Percentiles rank a stretch among this genome's conserved stretches.
Conservation (phyloP, 2,113 vertebrate genomes). For the Phylloscopus whistleri region DNA sequence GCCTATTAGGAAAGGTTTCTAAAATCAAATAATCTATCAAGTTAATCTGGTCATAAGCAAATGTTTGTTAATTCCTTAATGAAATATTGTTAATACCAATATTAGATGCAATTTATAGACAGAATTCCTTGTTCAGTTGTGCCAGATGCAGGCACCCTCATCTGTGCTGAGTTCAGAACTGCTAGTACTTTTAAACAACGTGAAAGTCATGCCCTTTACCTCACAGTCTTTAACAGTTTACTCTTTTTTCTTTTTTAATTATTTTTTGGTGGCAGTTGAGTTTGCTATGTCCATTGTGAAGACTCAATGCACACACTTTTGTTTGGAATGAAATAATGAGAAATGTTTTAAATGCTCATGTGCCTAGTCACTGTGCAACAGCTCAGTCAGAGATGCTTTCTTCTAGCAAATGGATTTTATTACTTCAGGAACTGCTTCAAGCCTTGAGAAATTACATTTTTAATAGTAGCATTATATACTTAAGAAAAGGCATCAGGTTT, state of each 20-base stretch:
- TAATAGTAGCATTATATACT: not conserved
- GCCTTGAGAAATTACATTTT: not conserved
- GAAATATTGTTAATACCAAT: not conserved
- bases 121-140: not conserved
- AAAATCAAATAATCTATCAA: not conserved
- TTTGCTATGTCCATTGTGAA: not conserved
- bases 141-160: not conserved
- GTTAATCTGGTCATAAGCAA: not conserved
- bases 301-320: not conserved
- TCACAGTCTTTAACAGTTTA: not conserved
- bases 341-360: not conserved
- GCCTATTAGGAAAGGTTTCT: not conserved
- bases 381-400: not conserved
- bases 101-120: not conserved
- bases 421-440: not conserved
- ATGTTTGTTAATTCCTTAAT: not conserved
- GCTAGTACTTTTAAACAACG: not conserved
- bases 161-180: not conserved
- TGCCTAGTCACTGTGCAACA: not conserved
- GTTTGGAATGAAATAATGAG: not conserved
- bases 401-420: not conserved
- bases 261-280: not conserved
- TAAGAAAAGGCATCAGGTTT: not conserved
- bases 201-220: not conserved
- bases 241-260: no score